Evolutionary conservation across 2,113 vertebrate genomes (phyloP).

Genomic region (Dryoscopus gambensis): DNA sequence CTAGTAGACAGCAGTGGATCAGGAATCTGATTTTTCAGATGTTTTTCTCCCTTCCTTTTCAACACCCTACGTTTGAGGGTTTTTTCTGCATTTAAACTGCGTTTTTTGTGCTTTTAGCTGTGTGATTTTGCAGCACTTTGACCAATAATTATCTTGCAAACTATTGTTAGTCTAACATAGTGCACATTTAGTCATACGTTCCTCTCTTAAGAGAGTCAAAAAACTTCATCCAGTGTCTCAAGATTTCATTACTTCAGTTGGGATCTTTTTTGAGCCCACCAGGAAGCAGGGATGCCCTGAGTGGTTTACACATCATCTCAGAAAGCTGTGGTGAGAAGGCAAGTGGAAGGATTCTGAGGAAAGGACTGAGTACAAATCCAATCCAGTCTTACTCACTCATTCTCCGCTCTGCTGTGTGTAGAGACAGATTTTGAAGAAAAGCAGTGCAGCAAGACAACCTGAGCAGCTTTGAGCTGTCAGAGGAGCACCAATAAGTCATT

Average conservation of each 20-base stretch:
- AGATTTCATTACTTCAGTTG: neutral
- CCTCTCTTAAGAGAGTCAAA: neutral
- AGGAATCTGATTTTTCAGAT: neutral
- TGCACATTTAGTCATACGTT: neutral
- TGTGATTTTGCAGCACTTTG: neutral
- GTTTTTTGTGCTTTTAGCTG: neutral
- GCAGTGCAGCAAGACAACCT: neutral
- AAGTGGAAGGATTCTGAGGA: neutral
- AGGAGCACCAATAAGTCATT: neutral
- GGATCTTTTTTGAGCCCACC: neutral
- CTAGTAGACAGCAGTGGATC: neutral
- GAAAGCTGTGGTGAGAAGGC: neutral
- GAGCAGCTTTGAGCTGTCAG: neutral
- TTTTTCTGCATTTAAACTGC: neutral
- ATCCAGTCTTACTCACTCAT: neutral
- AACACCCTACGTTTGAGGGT: rapidly evolving
- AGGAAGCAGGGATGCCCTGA: neutral
- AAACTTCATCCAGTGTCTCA: neutral
- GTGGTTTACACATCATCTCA: neutral
- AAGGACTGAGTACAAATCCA: neutral
- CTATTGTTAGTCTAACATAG: neutral
- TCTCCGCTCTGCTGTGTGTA: neutral
- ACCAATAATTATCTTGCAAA: neutral
- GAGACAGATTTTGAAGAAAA: neutral
- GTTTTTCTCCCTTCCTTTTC: neutral